phyloP scores from a whole-genome alignment of 2,888 invertebrate genomes.

The Sicus ferrugineus region DNA sequence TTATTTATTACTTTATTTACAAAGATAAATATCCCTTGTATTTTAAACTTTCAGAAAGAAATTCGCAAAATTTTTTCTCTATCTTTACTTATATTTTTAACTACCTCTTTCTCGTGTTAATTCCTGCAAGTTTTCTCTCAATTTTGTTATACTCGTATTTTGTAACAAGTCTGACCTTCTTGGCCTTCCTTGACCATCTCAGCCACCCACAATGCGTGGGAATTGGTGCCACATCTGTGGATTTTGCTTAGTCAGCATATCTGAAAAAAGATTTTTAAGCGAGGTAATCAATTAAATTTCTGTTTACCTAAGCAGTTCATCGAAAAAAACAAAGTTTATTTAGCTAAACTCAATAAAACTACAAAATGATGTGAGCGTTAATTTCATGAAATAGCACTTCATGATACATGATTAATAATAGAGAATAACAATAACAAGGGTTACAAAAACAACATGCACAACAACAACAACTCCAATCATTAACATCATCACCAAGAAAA shows the following conservation, averaged over 20 bases:
- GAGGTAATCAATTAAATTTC: conserved; percentile 32
- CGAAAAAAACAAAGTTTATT: conserved; percentile 2
- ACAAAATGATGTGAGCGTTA: conserved; percentile 13
- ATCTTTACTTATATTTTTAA: background rate
- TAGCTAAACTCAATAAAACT: conserved; percentile 7
- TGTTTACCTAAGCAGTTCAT: conserved; percentile 21
- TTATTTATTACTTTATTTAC: background rate
- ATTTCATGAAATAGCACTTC: conserved; percentile 27
- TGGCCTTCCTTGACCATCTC: background rate
- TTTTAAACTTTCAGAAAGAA: no score
- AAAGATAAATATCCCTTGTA: no score
- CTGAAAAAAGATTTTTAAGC: no score
- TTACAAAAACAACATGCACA: background rate
- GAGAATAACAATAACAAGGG: no score
- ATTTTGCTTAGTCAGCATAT: background rate
- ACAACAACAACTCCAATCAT: background rate
- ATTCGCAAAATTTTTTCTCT: no score
- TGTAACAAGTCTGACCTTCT: background rate
- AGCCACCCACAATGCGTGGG: conserved; percentile 20
- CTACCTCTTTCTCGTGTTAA: no score
- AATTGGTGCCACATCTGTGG: background rate
- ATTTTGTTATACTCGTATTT: no score
- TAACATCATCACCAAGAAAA: background rate
- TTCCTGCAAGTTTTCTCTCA: background rate
- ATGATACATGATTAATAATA: conserved; percentile 20